These are phyloP conservation scores for Drosophila sturtevanti DNA, from an alignment of 1,140 invertebrate genomes.

Conservation along the genomic window DNA sequence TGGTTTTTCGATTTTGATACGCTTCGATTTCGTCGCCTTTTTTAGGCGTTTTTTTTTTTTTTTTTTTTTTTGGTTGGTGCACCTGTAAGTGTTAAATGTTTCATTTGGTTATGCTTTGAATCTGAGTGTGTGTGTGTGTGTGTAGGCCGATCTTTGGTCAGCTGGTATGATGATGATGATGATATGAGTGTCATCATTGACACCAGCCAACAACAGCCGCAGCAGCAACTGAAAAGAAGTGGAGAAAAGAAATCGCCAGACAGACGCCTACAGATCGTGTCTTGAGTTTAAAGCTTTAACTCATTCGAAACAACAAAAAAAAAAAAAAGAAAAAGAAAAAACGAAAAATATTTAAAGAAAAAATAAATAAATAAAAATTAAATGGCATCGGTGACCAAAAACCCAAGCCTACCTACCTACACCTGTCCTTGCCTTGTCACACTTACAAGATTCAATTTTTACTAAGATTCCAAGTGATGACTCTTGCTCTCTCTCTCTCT, in stretches of 20 bases:
- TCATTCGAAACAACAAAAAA: slow-evolving; percentile 11
- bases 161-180: slow-evolving; percentile 30
- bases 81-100: slow-evolving; percentile 2
- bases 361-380: neutral
- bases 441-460: neutral
- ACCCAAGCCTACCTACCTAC: slow-evolving; percentile 38
- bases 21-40: slow-evolving; percentile 22
- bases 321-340: neutral
- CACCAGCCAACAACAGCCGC: slow-evolving; percentile 42
- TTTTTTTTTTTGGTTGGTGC: neutral
- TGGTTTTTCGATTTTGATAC: slow-evolving; percentile 23
- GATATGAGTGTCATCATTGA: slow-evolving; percentile 77
- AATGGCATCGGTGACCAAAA: slow-evolving; percentile 7
- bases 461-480: neutral
- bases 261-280: slow-evolving; percentile 32
- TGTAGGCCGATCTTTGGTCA: slow-evolving; percentile 49
- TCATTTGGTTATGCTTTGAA: neutral
- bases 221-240: slow-evolving; percentile 25
- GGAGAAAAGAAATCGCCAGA: slow-evolving; percentile 40
- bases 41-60: slow-evolving; percentile 12
- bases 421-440: slow-evolving; percentile 50
- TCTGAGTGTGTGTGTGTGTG: slow-evolving; percentile 1
- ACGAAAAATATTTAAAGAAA: neutral
- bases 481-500: neutral
- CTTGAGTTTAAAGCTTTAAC: slow-evolving; percentile 34